Conservation (phyloP, 1,140 invertebrate genomes). For the Centruroides sculpturatus region DNA sequence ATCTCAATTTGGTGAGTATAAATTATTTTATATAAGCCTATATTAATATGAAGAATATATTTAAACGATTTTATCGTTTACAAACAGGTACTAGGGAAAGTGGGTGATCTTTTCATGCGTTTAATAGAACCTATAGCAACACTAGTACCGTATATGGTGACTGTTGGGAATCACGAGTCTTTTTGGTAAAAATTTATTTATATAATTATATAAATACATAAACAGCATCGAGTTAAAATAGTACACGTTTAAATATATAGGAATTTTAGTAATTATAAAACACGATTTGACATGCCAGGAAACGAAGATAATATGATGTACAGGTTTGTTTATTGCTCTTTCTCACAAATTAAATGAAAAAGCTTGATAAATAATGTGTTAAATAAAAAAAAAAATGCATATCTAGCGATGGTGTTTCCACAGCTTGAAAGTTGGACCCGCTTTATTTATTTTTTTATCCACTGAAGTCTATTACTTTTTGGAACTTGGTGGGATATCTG, state of each 20-base stretch:
- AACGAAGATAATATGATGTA: conserved; percentile 61
- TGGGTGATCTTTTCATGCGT: conserved; percentile 82
- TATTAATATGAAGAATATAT: background rate
- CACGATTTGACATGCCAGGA: conserved; percentile 76
- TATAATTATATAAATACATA: background rate
- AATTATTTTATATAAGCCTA: background rate
- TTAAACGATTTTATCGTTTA: background rate
- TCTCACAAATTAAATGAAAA: no score
- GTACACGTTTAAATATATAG: conserved; percentile 32
- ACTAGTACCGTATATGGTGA: conserved; percentile 80
- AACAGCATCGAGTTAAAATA: background rate
- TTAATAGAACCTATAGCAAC: conserved; percentile 75
- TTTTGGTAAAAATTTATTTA: conserved; percentile 6
- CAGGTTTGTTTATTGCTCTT: conserved; percentile 27
- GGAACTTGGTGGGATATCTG: conserved; percentile 60
- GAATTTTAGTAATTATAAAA: conserved; percentile 71
- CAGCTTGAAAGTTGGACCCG: conserved; percentile 72
- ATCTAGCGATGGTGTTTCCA: no score
- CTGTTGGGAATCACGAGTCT: conserved; percentile 81
- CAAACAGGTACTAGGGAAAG: conserved; percentile 45
- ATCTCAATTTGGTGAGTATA: conserved; percentile 58
- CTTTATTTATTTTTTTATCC: conserved; percentile 77
- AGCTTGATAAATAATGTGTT: no score
- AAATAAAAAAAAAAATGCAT: no score
- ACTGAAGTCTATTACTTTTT: conserved; percentile 87